Evolutionary conservation across 2,113 vertebrate species (phyloP).

Genomic region (Amazona vittata): DNA sequence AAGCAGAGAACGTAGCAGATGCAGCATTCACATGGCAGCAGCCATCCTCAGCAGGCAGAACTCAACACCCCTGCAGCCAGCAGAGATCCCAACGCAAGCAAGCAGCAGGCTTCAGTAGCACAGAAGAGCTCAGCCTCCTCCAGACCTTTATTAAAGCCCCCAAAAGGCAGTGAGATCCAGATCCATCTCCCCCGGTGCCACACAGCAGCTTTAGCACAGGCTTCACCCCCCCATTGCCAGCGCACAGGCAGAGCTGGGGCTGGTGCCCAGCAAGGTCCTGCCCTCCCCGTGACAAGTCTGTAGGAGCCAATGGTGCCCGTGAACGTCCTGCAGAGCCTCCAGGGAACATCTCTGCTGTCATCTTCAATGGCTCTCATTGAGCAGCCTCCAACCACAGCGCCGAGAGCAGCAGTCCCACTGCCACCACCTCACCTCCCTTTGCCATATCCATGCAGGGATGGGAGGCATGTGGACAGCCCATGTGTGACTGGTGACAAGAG

Average conservation of each 20-base stretch:
- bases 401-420: not conserved
- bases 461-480: not conserved
- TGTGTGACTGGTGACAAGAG: not conserved
- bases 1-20: not conserved
- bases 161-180: not conserved
- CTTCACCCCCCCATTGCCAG: accelerated
- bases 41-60: not conserved
- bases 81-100: not conserved
- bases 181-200: not conserved
- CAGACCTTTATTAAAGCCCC: slow-evolving; percentile 8
- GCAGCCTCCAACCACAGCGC: not conserved
- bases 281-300: not conserved
- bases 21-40: accelerated
- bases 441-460: accelerated
- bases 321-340: not conserved
- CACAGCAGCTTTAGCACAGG: not conserved
- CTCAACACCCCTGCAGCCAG: not conserved
- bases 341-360: not conserved
- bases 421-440: not conserved
- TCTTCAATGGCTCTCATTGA: not conserved
- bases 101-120: not conserved
- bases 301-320: not conserved
- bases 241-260: not conserved
- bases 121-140: not conserved
- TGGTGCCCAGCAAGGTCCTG: not conserved